Base-by-base conservation (phyloP, 1,140 invertebrate species). In the Trichonephila clavipes region DNA sequence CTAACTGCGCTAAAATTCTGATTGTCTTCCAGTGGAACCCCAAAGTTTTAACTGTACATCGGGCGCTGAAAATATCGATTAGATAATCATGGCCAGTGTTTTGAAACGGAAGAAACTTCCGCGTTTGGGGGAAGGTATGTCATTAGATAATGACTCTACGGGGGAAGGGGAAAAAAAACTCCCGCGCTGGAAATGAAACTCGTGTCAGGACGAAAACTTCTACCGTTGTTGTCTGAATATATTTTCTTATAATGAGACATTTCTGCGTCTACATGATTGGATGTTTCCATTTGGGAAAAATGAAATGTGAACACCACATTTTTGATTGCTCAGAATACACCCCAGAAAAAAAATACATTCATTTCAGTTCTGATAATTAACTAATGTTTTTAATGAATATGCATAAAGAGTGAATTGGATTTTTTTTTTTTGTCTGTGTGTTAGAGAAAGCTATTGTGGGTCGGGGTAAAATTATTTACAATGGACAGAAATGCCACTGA, bases 71-170 rank as follows among this genome's bases (percentile, higher is more conserved):
- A 24, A 16, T 72, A 72, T 72, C 69, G 69, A 72, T 66, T 66
- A 21, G 64, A n/a, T n/a, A 66, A 66, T 72, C 69, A 72, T 18
- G 24, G 69, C 69, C 69, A 28, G 24, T 72, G 69, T 72, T 72
- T 72, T 18, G 69, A 72, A 72, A 72, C 69, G 28, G 69, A 72
- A 72, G 69, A 28, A 72, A 72, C 69, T 72, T 72, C 69, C 69
- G 69, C 69, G 69, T 72, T 69, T 24, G 12, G 69, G 69, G 21
- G 64, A 66, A 66, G 7, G 16, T 18, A 14, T 14, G 69, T 34
- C 69, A 72, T 72, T 72, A 72, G 24, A 28, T 72, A 72, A 72
- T 72, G 69, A 72, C 69, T 72, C 69, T 16, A 34, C 62, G 4
- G 19, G n/a, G 10, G 1, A n/a, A 64, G n/a, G n/a, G 21, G 5